A percentile compares a stretch with the other conserved stretches of the same genome.
phyloP scores from a whole-genome alignment of 2,113 vertebrate species.

The Numida meleagris region DNA sequence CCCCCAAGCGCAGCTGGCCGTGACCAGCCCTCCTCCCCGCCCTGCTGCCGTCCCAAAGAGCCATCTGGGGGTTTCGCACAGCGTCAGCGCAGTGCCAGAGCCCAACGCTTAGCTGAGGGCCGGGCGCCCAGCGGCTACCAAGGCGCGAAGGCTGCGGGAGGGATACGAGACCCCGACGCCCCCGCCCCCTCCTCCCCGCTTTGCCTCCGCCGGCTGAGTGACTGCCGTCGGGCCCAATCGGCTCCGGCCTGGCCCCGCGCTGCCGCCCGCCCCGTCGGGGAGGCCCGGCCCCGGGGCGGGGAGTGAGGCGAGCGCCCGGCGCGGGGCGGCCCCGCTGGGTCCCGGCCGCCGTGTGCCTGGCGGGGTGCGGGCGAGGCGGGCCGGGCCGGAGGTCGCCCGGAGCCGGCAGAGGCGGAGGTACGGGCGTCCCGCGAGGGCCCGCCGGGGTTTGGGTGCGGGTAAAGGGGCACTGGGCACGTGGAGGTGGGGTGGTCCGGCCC shows the following conservation, averaged over 20 bases:
- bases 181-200: neutral
- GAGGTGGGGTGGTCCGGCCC: too few relatives aligned
- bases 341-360: neutral
- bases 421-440: neutral
- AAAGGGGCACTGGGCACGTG: neutral
- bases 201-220: neutral
- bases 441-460: neutral
- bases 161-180: neutral
- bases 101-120: neutral
- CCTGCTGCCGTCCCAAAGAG: too few relatives aligned
- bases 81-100: neutral
- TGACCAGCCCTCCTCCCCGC: neutral
- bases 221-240: neutral
- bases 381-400: neutral
- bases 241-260: too few relatives aligned
- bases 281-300: neutral
- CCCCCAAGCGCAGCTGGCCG: neutral
- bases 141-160: neutral
- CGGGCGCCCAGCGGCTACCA: neutral
- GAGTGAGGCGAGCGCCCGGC: neutral
- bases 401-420: neutral
- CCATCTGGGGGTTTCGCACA: fast-evolving
- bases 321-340: neutral
- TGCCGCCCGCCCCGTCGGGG: neutral
- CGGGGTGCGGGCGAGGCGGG: neutral